phyloP scores from a whole-genome alignment of 2,113 vertebrate genomes.

The Colinus virginianus region DNA sequence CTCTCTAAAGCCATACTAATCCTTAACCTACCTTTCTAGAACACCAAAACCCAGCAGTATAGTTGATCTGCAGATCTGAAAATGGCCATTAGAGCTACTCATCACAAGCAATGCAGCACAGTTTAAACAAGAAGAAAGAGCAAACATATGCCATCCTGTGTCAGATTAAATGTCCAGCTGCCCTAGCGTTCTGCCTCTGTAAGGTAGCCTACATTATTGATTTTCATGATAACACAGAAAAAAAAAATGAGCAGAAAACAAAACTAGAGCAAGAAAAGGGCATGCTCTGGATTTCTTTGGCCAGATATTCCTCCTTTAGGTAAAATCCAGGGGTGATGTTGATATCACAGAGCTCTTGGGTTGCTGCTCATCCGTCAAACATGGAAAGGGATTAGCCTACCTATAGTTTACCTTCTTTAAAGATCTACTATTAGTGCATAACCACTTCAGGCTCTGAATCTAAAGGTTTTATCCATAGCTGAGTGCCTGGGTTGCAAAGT shows the following conservation, averaged over 20 bases:
- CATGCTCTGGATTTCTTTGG: neutral
- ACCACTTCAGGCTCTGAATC: neutral
- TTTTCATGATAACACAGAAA: neutral
- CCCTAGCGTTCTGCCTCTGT: neutral
- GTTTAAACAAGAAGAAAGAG: slow-evolving; percentile 38
- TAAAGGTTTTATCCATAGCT: neutral
- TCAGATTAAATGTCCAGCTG: neutral
- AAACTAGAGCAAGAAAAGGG: neutral
- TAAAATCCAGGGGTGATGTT: neutral
- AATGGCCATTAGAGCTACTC: slow-evolving; percentile 3
- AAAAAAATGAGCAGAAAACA: neutral
- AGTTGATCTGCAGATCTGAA: neutral
- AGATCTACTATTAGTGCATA: neutral
- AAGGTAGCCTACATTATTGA: neutral
- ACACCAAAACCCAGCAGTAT: neutral
- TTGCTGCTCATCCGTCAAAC: neutral
- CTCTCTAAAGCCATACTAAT: neutral
- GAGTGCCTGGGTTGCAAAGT: neutral
- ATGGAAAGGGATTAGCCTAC: neutral
- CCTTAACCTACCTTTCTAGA: slow-evolving; percentile 4
- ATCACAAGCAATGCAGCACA: neutral
- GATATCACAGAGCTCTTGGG: neutral
- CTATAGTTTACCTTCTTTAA: neutral
- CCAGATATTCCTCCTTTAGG: neutral
- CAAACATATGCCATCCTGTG: neutral